phyloP scores from a whole-genome alignment of 2,888 invertebrate genomes.

The Phymatocera aterrima region DNA sequence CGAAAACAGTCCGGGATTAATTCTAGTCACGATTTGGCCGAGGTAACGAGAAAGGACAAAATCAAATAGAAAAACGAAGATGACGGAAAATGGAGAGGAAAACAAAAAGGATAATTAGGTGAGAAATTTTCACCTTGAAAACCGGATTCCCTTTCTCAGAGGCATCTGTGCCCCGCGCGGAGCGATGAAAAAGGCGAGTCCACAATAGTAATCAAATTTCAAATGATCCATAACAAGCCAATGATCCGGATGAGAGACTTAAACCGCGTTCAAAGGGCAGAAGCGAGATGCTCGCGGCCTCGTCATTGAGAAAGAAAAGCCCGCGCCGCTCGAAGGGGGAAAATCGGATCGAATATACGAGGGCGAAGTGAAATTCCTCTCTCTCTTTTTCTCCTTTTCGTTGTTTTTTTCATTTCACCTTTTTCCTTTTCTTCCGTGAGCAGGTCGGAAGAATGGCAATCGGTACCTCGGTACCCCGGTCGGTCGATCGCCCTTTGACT shows the following conservation, averaged over 20 bases:
- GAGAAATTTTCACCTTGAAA: background rate
- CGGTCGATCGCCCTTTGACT: constrained; percentile 1
- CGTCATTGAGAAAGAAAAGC: constrained; percentile 43
- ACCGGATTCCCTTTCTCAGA: background rate
- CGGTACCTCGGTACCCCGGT: background rate
- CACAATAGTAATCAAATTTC: constrained; percentile 38
- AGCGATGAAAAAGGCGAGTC: background rate
- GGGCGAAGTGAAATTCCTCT: background rate
- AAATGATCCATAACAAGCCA: constrained; percentile 37
- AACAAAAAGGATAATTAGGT: background rate
- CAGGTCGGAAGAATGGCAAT: constrained; percentile 3
- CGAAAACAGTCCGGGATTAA: background rate
- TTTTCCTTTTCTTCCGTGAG: background rate
- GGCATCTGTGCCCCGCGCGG: background rate
- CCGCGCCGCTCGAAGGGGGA: background rate
- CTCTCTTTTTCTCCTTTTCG: background rate
- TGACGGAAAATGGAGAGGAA: background rate
- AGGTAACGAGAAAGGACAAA: background rate
- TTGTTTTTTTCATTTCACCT: background rate
- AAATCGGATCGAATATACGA: constrained; percentile 33
- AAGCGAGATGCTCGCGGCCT: background rate
- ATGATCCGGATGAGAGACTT: constrained; percentile 33
- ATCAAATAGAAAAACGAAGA: background rate
- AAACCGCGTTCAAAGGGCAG: constrained; percentile 29
- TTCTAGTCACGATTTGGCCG: background rate